Percentiles rank a stretch among this genome's conserved stretches.
Conservation (phyloP, 2,888 invertebrate species). For the Spodoptera exigua region DNA sequence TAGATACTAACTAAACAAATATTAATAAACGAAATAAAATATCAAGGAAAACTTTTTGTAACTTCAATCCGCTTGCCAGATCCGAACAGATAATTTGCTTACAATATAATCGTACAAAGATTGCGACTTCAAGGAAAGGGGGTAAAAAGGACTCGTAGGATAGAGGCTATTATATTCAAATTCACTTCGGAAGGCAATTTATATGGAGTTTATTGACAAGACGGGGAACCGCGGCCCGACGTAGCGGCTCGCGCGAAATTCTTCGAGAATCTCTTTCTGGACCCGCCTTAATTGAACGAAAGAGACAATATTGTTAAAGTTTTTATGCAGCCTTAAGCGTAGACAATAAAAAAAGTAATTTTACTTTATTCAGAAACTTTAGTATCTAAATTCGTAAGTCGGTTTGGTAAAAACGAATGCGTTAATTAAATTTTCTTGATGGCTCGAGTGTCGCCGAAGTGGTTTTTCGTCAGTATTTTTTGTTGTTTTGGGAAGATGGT, state of each 20-base stretch:
- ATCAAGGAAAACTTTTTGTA: constrained; percentile 60
- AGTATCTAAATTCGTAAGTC: constrained; percentile 36
- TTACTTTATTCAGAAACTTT: constrained; percentile 45
- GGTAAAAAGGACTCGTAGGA: constrained; percentile 83
- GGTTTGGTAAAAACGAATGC: constrained; percentile 29
- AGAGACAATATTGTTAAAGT: constrained; percentile 83
- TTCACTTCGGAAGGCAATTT: constrained; percentile 87
- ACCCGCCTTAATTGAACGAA: constrained; percentile 82
- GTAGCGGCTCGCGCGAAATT: constrained; percentile 78
- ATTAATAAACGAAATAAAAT: constrained; percentile 70
- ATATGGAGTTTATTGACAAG: constrained; percentile 89
- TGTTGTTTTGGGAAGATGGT: constrained; percentile 46
- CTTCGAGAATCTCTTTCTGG: constrained; percentile 77
- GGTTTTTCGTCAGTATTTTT: constrained; percentile 61
- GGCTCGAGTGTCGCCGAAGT: constrained; percentile 32
- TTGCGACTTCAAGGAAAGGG: constrained; percentile 83
- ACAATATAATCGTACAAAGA: constrained; percentile 88
- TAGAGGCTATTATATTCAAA: constrained; percentile 88
- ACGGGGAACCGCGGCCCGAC: constrained; percentile 70
- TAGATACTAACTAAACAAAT: constrained; percentile 26
- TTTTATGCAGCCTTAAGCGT: constrained; percentile 64
- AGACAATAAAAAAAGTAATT: constrained; percentile 58
- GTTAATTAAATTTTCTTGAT: constrained; percentile 47
- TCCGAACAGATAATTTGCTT: constrained; percentile 88
- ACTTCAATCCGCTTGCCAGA: constrained; percentile 80